phyloP scores from a whole-genome alignment of 2,797 vertebrate species.

The Crenichthys baileyi region DNA sequence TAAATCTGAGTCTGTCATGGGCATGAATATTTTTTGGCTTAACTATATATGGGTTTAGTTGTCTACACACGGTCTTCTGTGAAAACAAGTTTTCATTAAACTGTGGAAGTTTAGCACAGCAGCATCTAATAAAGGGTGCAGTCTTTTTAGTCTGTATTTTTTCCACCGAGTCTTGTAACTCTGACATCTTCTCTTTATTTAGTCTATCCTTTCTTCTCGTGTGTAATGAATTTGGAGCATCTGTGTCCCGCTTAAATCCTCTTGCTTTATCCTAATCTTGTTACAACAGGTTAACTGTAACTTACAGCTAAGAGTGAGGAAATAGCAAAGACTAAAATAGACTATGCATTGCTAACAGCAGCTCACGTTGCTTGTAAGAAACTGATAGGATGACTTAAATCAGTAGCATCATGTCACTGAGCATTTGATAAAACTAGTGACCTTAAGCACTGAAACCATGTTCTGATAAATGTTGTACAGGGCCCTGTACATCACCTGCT shows the following conservation, averaged over 20 bases:
- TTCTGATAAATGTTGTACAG: neutral
- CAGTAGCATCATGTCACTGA: conserved; percentile 5
- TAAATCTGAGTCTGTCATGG: neutral
- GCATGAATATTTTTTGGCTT: neutral
- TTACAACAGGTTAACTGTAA: conserved; percentile 72
- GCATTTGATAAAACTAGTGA: neutral
- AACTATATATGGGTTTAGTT: conserved; percentile 23
- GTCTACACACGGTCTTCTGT: conserved; percentile 7
- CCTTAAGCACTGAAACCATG: neutral
- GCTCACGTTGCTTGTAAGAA: neutral
- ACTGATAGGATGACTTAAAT: conserved; percentile 8
- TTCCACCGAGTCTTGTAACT: neutral
- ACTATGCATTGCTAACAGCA: conserved; percentile 21
- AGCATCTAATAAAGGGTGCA: neutral
- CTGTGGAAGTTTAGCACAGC: conserved; percentile 18
- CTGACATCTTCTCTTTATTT: conserved; percentile 11
- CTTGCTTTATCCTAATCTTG: conserved; percentile 76
- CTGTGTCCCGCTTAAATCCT: conserved; percentile 74
- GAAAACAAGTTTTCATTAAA: conserved; percentile 14
- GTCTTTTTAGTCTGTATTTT: conserved; percentile 12
- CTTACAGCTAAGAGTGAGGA: conserved; percentile 58
- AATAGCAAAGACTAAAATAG: conserved; percentile 51
- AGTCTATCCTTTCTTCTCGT: conserved; percentile 9
- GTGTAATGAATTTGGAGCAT: conserved; percentile 60
- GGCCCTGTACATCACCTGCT: neutral